phyloP scores from a whole-genome alignment of 2,113 vertebrate species.

The Mionectes macconnelli region DNA sequence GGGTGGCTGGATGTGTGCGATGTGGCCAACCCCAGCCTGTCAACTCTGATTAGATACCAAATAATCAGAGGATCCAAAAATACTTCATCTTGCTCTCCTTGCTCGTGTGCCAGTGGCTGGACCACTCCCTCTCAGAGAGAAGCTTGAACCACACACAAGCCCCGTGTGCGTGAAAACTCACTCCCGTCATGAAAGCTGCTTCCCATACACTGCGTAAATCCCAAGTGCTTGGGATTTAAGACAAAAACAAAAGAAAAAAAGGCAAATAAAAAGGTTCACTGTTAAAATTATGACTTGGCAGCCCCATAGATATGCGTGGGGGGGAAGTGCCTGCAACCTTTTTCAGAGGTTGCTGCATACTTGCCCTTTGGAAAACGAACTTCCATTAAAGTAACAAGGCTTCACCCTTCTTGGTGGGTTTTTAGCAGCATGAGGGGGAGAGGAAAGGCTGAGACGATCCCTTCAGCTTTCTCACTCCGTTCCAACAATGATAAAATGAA shows the following conservation, averaged over 20 bases:
- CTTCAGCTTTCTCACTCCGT: background rate
- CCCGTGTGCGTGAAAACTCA: background rate
- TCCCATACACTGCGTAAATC: background rate
- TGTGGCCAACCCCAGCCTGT: background rate
- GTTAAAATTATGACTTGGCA: conserved; percentile 53
- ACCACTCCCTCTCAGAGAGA: background rate
- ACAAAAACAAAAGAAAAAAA: background rate
- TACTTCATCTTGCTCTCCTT: background rate
- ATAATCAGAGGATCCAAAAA: background rate
- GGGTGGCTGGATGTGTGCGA: background rate
- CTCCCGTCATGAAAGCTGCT: background rate
- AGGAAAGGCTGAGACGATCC: background rate
- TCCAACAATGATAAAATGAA: conserved; percentile 3
- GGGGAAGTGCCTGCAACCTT: conserved; percentile 32
- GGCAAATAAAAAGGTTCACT: conserved; percentile 33
- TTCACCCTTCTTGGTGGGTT: background rate
- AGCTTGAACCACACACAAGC: background rate
- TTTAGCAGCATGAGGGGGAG: background rate
- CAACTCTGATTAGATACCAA: background rate
- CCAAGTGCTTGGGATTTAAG: background rate
- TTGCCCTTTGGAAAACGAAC: conserved; percentile 32
- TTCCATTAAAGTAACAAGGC: background rate
- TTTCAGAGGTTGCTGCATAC: conserved; percentile 18
- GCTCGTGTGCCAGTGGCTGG: background rate
- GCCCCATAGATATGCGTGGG: background rate